phyloP scores from a whole-genome alignment of 2,113 vertebrate species.

The Eublepharis macularius region DNA sequence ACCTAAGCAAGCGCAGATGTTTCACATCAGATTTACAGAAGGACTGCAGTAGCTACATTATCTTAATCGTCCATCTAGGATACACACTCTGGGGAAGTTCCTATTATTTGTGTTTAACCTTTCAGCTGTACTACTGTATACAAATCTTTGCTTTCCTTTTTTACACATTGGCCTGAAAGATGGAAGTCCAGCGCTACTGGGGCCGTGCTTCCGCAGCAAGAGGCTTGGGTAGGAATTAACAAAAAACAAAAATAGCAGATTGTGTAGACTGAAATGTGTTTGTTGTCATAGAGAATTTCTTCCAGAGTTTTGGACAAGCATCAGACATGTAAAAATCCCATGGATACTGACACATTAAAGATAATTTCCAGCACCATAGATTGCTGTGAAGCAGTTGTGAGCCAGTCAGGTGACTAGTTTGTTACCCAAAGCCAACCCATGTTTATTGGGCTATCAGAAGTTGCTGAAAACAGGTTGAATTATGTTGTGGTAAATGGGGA shows the following conservation, averaged over 20 bases:
- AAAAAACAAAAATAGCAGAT: not conserved
- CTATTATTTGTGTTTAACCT: slow-evolving; percentile 37
- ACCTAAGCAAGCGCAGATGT: slow-evolving; percentile 40
- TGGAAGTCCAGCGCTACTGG: not conserved
- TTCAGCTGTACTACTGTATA: slow-evolving; percentile 12
- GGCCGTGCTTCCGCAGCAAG: not conserved
- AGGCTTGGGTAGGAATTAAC: not conserved
- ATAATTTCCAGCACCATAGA: not conserved
- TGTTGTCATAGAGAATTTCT: not conserved
- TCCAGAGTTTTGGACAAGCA: not conserved
- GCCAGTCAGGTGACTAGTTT: not conserved
- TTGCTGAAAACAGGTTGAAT: not conserved
- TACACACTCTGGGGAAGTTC: slow-evolving; percentile 30
- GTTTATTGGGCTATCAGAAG: not conserved
- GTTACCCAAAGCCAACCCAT: not conserved
- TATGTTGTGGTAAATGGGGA: not conserved
- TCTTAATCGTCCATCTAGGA: slow-evolving; percentile 17
- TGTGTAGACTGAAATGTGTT: slow-evolving; percentile 11
- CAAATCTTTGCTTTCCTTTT: slow-evolving; percentile 34
- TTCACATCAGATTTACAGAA: slow-evolving; percentile 36
- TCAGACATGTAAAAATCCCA: not conserved
- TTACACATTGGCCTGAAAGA: not conserved
- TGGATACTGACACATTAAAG: not conserved
- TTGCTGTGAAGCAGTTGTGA: not conserved
- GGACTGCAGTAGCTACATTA: slow-evolving; percentile 23